These are phyloP conservation scores for Magallana gigas DNA, from an alignment of 1,140 invertebrate genomes.

Conservation along the genomic window DNA sequence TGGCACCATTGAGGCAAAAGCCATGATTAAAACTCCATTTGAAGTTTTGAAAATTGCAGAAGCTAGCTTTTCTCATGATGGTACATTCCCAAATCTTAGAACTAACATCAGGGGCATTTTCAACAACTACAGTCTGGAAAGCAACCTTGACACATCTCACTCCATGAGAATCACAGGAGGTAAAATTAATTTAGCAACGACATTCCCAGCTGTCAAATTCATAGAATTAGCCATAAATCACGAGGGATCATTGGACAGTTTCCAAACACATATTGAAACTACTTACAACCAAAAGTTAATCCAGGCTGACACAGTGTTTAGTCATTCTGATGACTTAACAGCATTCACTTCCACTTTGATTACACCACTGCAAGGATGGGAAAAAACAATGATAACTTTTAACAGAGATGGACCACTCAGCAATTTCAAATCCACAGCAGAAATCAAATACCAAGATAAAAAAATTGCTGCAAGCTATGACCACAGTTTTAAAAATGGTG, in stretches of 20 bases:
- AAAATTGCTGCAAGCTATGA: slow-evolving; percentile 42
- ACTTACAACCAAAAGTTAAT: slow-evolving; percentile 44
- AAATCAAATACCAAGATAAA: slow-evolving; percentile 39
- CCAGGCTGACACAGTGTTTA: slow-evolving; percentile 42
- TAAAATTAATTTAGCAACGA: slow-evolving; percentile 40
- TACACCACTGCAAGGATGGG: slow-evolving; percentile 40
- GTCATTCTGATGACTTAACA: slow-evolving; percentile 43
- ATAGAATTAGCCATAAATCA: slow-evolving; percentile 51
- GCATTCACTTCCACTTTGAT: slow-evolving; percentile 36
- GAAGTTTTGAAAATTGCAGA: slow-evolving; percentile 45
- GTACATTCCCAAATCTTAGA: slow-evolving; percentile 33
- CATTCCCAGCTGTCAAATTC: slow-evolving; percentile 39
- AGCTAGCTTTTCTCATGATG: slow-evolving; percentile 51
- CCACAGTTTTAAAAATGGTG: slow-evolving; percentile 30
- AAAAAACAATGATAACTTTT: slow-evolving; percentile 46
- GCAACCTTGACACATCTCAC: slow-evolving; percentile 41
- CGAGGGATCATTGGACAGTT: slow-evolving; percentile 26
- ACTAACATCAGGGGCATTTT: slow-evolving; percentile 44
- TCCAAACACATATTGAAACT: slow-evolving; percentile 46
- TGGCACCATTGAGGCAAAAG: slow-evolving; percentile 42
- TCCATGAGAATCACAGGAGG: slow-evolving; percentile 39
- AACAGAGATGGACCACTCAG: slow-evolving; percentile 50
- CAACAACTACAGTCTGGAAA: slow-evolving; percentile 42
- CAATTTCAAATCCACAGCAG: slow-evolving; percentile 49
- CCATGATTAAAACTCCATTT: slow-evolving; percentile 53